A percentile compares a stretch with the other conserved stretches of the same genome.
Conservation (phyloP, 1,140 invertebrate genomes). For the Drosophila mojavensis region DNA sequence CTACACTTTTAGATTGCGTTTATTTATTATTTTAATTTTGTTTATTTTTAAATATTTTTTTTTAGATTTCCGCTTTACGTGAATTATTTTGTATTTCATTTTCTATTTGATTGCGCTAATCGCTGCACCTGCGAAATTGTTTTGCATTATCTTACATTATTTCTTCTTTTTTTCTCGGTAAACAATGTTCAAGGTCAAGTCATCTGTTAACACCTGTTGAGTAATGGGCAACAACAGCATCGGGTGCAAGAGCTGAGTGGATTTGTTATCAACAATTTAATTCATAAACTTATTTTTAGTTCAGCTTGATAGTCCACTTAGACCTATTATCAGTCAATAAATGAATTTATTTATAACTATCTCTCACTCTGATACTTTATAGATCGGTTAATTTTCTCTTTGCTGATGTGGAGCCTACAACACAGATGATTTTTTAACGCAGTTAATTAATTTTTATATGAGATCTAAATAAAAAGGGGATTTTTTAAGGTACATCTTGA, state of each 20-base stretch:
- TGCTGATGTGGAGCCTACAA: background rate
- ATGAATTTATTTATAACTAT: conserved; percentile 4
- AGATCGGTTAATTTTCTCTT: background rate
- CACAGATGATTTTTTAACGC: background rate
- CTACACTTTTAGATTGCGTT: background rate
- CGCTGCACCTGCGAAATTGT: conserved; percentile 39
- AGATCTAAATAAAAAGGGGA: background rate
- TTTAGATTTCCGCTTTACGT: conserved; percentile 58
- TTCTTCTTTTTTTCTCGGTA: conserved; percentile 1
- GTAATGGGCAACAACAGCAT: conserved; percentile 9
- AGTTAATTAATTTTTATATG: background rate
- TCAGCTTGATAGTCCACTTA: background rate
- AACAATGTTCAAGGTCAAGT: conserved; percentile 26
- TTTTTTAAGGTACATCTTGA: background rate
- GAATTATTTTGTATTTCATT: conserved; percentile 24
- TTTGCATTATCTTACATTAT: conserved; percentile 9
- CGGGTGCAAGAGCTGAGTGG: conserved; percentile 24
- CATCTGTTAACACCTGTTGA: background rate
- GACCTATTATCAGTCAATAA: background rate
- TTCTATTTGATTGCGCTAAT: conserved; percentile 41
- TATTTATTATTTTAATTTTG: conserved; percentile 1
- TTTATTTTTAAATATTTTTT: conserved; percentile 20
- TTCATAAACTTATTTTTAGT: conserved; percentile 4
- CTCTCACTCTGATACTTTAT: background rate
- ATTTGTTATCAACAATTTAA: conserved; percentile 14